These are phyloP conservation scores for Dasysyrphus tricinctus DNA, from an alignment of 2,888 invertebrate species.

Conservation along the genomic window DNA sequence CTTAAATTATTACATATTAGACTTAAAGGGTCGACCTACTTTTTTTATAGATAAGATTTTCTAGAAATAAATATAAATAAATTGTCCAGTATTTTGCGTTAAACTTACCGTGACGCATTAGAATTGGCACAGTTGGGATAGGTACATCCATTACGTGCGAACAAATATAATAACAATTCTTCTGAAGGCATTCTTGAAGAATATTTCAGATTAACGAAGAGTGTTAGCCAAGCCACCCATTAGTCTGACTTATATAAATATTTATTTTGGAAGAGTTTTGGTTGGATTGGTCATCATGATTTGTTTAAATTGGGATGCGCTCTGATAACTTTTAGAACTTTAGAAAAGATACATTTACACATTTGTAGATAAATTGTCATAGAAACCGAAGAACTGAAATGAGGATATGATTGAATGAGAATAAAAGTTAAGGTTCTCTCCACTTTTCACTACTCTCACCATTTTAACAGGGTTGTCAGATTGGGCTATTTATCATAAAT, in stretches of 20 bases:
- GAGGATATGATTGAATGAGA: too few relatives aligned
- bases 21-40: background rate
- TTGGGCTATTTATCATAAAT: too few relatives aligned
- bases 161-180: background rate
- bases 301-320: background rate
- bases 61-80: background rate
- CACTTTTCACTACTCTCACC: too few relatives aligned
- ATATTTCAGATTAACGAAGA: background rate
- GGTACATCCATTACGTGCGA: background rate
- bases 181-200: background rate
- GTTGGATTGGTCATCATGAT: background rate
- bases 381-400: too few relatives aligned
- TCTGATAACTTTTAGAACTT: conserved; percentile 29
- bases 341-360: too few relatives aligned
- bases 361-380: too few relatives aligned
- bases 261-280: background rate
- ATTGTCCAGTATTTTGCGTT: conserved; percentile 2
- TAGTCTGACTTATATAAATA: too few relatives aligned
- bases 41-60: background rate
- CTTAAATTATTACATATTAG: background rate
- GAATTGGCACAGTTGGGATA: background rate
- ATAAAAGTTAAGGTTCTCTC: too few relatives aligned
- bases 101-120: background rate
- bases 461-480: too few relatives aligned
- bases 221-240: background rate